Conservation (phyloP, 2,888 invertebrate genomes). For the Scaptomyza parva region DNA sequence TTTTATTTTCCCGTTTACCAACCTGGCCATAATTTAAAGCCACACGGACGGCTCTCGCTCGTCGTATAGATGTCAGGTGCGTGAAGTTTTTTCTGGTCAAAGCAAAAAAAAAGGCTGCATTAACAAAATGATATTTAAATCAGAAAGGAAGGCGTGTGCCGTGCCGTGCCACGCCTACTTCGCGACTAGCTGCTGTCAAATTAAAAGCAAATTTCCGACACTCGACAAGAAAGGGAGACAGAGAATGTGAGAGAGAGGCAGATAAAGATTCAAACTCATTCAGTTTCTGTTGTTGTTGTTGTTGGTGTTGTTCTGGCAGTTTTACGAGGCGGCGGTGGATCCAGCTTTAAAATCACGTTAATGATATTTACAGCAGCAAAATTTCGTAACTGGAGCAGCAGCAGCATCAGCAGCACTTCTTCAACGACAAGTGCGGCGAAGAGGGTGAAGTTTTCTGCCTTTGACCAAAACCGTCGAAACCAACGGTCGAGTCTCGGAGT, state of each 20-base stretch:
- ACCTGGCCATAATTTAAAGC: conserved; percentile 40
- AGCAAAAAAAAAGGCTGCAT: too few species aligned
- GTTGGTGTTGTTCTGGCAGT: conserved; percentile 55
- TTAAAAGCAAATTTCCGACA: conserved; percentile 75
- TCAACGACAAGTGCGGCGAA: too few species aligned
- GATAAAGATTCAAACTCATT: conserved; percentile 29
- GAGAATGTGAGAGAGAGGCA: conserved; percentile 7
- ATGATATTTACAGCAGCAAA: conserved; percentile 73
- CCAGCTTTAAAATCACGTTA: conserved; percentile 79
- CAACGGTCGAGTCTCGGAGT: conserved; percentile 1
- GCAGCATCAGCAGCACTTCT: too few species aligned
- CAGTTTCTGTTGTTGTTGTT: background rate
- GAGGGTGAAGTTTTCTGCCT: conserved; percentile 34
- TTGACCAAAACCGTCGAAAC: conserved; percentile 41
- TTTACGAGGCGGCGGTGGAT: conserved; percentile 74
- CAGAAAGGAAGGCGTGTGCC: background rate
- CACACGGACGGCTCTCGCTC: too few species aligned
- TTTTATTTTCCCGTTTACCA: background rate
- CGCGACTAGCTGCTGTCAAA: conserved; percentile 45
- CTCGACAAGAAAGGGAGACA: conserved; percentile 20
- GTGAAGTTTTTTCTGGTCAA: conserved; percentile 20
- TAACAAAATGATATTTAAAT: conserved; percentile 57
- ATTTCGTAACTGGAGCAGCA: conserved; percentile 61
- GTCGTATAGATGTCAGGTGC: conserved; percentile 38
- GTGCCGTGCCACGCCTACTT: conserved; percentile 47